Base-by-base conservation (phyloP, 2,797 vertebrate genomes). In the Peromyscus melanophrys region DNA sequence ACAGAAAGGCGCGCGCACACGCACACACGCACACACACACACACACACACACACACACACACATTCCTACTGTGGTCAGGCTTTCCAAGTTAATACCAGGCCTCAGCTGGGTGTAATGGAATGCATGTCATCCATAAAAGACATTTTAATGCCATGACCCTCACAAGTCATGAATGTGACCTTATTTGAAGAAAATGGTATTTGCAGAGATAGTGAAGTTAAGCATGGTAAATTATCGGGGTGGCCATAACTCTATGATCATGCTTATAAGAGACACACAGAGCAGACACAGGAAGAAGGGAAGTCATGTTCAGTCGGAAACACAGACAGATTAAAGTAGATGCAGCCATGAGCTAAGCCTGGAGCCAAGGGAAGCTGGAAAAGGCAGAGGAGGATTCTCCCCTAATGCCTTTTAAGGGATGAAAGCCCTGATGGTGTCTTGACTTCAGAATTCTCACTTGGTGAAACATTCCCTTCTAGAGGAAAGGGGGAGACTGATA, bases 151-250 rank as follows among this genome's bases (percentile, higher is more conserved):
- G 52, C 11, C 29, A 16, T 65, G n/a, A 49, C 40, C 46, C 12
- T 52, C 12, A 83, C 43, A 59, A 95, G 19, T 57, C 5, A 5
- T 52, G 12, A 55, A 46, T 19, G 8, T 82, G 80, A 82, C 29
- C 46, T 95, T 89, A 52, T 40, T 82, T 85, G 57, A 52, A 61
- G 37, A 76, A 92, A 89, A 14, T 2, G 57, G 23, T 31, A 12
- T 75, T 92, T 75, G 40, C 52, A 61, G 46, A 40, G 71, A 8
- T n/a, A 69, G 59, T 90, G 85, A 82, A 78, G 6, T 65, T 43
- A 75, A 78, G 25, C 40, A 31, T 25, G 31, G 34, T 37, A 14
- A 14, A 37, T 78, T 52, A 25, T 59, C 63, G 17, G 17, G 6
- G 34, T 25, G 10, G 10, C 21, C 19, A 23, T 55, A 23, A 61